These are phyloP conservation scores for Erpobdella octoculata DNA, from an alignment of 2,888 invertebrate genomes.

Conservation along the genomic window DNA sequence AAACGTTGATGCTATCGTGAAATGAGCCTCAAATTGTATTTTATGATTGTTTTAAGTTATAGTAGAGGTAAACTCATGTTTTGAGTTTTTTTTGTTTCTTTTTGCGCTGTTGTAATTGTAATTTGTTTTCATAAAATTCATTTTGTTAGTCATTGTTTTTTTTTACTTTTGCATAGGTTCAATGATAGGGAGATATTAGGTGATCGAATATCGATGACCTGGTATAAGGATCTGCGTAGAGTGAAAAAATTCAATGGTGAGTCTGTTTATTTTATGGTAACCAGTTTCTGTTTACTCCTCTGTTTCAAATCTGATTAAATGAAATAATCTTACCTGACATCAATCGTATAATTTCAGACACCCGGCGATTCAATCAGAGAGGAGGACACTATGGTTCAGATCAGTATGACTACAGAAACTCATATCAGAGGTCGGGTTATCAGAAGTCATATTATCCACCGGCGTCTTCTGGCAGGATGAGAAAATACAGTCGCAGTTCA, in stretches of 20 bases:
- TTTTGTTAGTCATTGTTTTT: no score
- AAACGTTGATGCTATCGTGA: background rate
- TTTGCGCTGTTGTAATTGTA: no score
- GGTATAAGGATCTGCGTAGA: conserved; percentile 38
- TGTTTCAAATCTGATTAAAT: background rate
- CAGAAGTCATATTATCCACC: background rate
- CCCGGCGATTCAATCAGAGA: background rate
- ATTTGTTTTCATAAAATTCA: no score
- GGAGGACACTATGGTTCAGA: conserved; percentile 6
- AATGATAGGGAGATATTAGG: conserved; percentile 37
- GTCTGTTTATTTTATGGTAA: background rate
- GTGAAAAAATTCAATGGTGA: conserved; percentile 29
- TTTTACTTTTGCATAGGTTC: no score
- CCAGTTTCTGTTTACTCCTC: no score
- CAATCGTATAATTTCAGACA: no score
- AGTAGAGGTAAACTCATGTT: conserved; percentile 3
- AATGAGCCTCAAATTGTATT: background rate
- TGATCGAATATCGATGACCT: conserved; percentile 36
- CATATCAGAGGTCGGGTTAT: background rate
- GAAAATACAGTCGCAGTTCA: conserved; percentile 31
- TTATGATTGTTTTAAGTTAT: background rate
- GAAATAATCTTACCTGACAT: background rate
- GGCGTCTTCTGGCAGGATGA: conserved; percentile 12
- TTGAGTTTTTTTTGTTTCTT: conserved; percentile 9
- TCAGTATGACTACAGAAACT: conserved; percentile 10